Evolutionary conservation across 2,797 vertebrate genomes (phyloP).

Genomic region (Labroides dimidiatus): DNA sequence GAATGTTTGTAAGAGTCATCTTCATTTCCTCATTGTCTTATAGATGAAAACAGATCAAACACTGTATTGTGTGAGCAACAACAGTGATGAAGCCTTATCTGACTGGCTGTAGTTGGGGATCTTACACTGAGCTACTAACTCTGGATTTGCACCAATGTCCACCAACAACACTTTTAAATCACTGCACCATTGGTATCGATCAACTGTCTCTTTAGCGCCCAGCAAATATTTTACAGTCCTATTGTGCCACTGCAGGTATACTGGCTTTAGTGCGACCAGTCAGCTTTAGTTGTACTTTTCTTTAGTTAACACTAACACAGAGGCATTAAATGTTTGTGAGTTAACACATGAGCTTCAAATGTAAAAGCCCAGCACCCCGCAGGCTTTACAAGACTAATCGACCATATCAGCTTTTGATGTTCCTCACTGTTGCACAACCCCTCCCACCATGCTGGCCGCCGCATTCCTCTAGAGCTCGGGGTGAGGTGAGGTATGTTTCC

Average conservation of each 20-base stretch:
- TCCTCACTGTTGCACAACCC: constrained; percentile 56
- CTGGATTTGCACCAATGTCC: too few relatives aligned
- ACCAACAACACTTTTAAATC: too few relatives aligned
- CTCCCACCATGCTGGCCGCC: constrained; percentile 45
- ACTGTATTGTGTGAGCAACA: too few relatives aligned
- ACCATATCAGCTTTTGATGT: constrained; percentile 64
- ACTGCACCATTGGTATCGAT: too few relatives aligned
- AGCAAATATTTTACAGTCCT: constrained; percentile 17
- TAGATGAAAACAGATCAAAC: too few relatives aligned
- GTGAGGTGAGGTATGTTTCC: constrained; percentile 36
- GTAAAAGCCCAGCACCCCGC: constrained; percentile 9
- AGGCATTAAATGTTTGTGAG: neutral
- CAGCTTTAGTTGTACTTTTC: neutral
- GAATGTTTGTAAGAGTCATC: too few relatives aligned
- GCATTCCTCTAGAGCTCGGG: constrained; percentile 52
- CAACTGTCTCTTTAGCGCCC: constrained; percentile 15
- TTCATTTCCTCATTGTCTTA: too few relatives aligned
- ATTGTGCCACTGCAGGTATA: constrained; percentile 26
- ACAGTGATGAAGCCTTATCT: neutral
- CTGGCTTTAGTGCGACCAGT: neutral
- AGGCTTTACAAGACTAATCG: constrained; percentile 60
- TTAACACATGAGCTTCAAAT: constrained; percentile 6
- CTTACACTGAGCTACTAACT: too few relatives aligned
- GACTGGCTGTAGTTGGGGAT: neutral
- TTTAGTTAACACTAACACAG: constrained; percentile 5